phyloP scores from a whole-genome alignment of 2,888 invertebrate species.

The Nephrotoma appendiculata region DNA sequence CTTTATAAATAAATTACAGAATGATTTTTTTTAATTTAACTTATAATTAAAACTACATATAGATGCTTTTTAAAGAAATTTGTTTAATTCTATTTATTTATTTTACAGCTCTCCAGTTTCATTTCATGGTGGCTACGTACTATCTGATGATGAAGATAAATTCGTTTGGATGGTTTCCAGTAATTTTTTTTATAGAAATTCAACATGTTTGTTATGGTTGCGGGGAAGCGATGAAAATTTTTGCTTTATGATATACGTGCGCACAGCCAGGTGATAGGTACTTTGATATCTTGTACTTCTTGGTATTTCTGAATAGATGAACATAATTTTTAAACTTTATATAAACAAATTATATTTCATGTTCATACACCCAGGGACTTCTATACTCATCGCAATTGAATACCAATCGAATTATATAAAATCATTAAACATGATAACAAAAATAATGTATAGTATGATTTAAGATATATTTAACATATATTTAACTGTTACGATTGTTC shows the following conservation, averaged over 20 bases:
- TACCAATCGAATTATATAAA: not conserved
- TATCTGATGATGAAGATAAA: not conserved
- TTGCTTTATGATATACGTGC: not conserved
- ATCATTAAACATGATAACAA: not conserved
- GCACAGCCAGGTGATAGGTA: not conserved
- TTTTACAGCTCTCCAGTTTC: not conserved
- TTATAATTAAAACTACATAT: not conserved
- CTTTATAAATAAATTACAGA: not conserved
- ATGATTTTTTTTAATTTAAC: not conserved
- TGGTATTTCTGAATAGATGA: not conserved
- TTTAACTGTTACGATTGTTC: no score
- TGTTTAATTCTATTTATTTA: not conserved
- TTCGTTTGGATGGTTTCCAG: not conserved
- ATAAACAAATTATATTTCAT: not conserved
- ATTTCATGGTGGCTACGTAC: not conserved
- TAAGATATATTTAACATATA: no score
- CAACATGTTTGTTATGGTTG: not conserved
- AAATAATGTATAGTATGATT: not conserved
- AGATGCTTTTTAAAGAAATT: not conserved
- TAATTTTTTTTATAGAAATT: not conserved
- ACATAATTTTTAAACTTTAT: not conserved
- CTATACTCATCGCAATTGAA: not conserved
- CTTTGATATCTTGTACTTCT: not conserved
- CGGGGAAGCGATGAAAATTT: not conserved
- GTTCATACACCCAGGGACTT: not conserved